These are phyloP conservation scores for Lycaon pictus DNA, from an alignment of 2,113 vertebrate species.

Conservation along the genomic window DNA sequence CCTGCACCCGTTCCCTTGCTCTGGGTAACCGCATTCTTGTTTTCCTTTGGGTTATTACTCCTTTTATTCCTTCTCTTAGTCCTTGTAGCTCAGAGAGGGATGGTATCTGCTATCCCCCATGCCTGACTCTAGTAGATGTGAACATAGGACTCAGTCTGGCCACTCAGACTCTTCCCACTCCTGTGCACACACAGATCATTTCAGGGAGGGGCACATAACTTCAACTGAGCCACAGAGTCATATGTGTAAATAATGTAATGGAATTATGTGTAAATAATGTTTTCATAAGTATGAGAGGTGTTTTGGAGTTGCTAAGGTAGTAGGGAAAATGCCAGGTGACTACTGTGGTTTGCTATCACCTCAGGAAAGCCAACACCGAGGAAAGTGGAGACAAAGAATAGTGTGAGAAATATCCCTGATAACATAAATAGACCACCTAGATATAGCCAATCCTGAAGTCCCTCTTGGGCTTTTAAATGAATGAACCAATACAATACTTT, in stretches of 20 bases:
- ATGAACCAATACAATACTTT: neutral
- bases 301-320: neutral
- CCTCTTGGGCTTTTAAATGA: neutral
- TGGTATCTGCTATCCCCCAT: neutral
- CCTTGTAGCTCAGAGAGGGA: neutral
- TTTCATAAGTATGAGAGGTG: neutral
- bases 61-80: neutral
- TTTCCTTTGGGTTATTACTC: neutral
- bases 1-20: neutral
- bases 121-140: neutral
- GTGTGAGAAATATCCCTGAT: neutral
- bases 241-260: neutral
- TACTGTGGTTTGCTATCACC: neutral
- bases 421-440: neutral
- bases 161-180: neutral
- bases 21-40: neutral
- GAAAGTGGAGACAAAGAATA: neutral
- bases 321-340: neutral
- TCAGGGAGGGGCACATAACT: neutral
- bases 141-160: neutral
- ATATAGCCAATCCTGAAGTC: neutral
- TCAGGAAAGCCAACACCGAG: neutral
- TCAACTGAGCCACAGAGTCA: neutral
- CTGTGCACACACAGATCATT: neutral
- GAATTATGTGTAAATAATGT: neutral